Percentiles rank a stretch among this genome's conserved stretches.
phyloP scores from a whole-genome alignment of 2,113 vertebrate genomes.

The Anguilla rostrata region DNA sequence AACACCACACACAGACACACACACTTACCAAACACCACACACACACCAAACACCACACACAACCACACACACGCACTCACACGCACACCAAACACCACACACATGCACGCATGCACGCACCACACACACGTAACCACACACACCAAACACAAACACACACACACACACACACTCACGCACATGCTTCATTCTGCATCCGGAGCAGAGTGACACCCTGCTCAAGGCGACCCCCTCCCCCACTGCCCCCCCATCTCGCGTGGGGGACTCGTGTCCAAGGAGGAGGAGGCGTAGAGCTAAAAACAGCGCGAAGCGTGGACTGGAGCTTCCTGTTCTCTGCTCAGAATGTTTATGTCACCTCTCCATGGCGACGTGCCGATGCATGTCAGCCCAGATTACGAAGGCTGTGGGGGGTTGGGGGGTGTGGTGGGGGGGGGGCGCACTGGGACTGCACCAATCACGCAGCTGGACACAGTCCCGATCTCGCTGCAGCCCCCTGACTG shows the following conservation, averaged over 20 bases:
- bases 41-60: too few relatives aligned
- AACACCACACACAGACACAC: slow-evolving; percentile 12
- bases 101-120: not conserved
- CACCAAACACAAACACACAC: slow-evolving; percentile 2
- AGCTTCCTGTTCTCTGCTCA: not conserved
- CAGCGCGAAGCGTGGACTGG: not conserved
- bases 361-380: not conserved
- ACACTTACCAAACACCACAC: too few relatives aligned
- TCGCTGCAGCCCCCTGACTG: too few relatives aligned
- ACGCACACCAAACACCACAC: too few relatives aligned
- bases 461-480: not conserved
- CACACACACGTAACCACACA: not conserved
- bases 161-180: not conserved
- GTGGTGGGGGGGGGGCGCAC: too few relatives aligned
- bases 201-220: not conserved
- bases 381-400: not conserved
- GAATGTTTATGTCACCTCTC: not conserved
- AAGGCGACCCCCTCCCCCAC: not conserved
- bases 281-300: not conserved
- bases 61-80: not conserved
- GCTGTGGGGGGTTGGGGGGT: too few relatives aligned
- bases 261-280: not conserved
- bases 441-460: too few relatives aligned
- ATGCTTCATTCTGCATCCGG: not conserved
- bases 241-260: not conserved